Base-by-base conservation (phyloP, 2,797 vertebrate genomes). In the Cephalopachus bancanus region DNA sequence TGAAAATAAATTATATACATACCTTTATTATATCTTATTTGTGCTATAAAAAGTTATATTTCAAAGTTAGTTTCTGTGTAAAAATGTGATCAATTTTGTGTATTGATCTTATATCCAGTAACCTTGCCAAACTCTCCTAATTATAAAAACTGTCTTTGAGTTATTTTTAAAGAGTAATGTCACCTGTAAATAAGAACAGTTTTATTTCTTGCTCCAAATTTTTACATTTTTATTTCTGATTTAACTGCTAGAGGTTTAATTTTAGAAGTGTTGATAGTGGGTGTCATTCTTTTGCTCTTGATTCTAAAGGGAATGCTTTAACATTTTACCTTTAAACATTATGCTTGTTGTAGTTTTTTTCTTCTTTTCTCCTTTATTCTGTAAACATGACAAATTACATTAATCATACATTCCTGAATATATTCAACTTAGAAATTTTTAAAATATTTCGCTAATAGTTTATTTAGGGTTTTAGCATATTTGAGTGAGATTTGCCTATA, bases 101-200 rank as follows among this genome's bases (percentile, higher is more conserved):
- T 60, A 83, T 33, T 69, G 37, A 67, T 65, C 49, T 83, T 93
- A 71, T 75, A 83, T 60, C 26, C 10, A 83, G 33, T 19, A 89
- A 67, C 17, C n/a, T 81, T 84, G 24, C 9, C 44, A 93, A 72
- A 85, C 76, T 89, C 19, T 90, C 67, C 65, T 93, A 83, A 78
- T 78, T 24, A 3, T 3, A 92, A 92, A 78, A 44, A 60, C 15
- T 80, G 22, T 53, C 89, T 89, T 37, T 75, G 28, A 69, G 62
- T 74, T 4, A 51, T 71, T 67, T 79, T 84, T 62, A 88, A 83
- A 91, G 67, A 26, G 11, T 22, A 71, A 44, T 9, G 4, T 64
- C 33, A 81, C n/a, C 33, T 85, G 33, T 1, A 10, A 89, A 33
- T 75, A 79, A 78, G n/a, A 26, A 49, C n/a, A 19, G 26, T 10